These are phyloP conservation scores for Branchellion lobata DNA, from an alignment of 2,888 invertebrate genomes.

Conservation along the genomic window DNA sequence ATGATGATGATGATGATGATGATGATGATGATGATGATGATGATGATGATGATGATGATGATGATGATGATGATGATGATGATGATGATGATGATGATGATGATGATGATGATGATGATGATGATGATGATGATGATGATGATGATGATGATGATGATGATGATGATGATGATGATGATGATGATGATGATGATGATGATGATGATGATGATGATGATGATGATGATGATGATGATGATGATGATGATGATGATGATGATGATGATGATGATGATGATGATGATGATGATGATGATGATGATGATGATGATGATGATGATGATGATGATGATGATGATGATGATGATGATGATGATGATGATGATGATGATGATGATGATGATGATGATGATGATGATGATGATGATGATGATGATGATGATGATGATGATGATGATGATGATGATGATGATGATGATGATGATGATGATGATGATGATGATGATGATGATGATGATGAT, in stretches of 20 bases:
- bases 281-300: slow-evolving; percentile 27
- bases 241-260: slow-evolving; percentile 34
- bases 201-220: slow-evolving; percentile 11
- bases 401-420: not conserved
- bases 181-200: slow-evolving; percentile 3
- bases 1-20: slow-evolving; percentile 34
- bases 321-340: slow-evolving; percentile 18
- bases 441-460: slow-evolving; percentile 15
- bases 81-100: slow-evolving; percentile 34
- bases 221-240: slow-evolving; percentile 32
- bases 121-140: slow-evolving; percentile 5
- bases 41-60: slow-evolving; percentile 33
- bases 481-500: not conserved
- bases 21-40: slow-evolving; percentile 30
- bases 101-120: not conserved
- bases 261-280: slow-evolving; percentile 32
- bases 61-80: slow-evolving; percentile 23
- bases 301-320: slow-evolving; percentile 30
- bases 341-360: slow-evolving; percentile 33
- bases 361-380: not conserved
- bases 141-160: slow-evolving; percentile 16
- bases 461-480: slow-evolving; percentile 6
- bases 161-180: slow-evolving; percentile 5
- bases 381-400: not conserved
- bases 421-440: slow-evolving; percentile 6